Base-by-base conservation (phyloP, 2,888 invertebrate species). In the Tenthredo livida region DNA sequence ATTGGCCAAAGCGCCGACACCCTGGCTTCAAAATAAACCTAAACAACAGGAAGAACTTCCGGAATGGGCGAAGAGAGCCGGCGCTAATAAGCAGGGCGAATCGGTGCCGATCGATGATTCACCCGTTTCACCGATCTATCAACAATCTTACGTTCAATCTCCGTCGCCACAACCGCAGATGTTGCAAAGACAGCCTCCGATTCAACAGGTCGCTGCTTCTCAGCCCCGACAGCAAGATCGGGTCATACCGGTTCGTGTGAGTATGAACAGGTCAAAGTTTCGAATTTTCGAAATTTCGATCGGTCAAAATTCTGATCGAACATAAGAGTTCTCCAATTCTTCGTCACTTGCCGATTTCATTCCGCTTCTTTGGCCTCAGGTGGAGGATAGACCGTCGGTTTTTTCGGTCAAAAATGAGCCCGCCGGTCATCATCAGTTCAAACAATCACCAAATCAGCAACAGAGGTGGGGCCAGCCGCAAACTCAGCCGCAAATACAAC, bases 1-100 rank as follows among this genome's bases (percentile, higher is more conserved):
- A 25, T 89, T 95, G 73, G 94, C 94, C 84, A 95, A 95, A 90
- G 95, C 95, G 0, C 95, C 95, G 0, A 95, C 95, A 67, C 95
- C 96, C 0, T 96, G 96, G 96, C 91, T 94, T 77, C 94, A 94
- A 86, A 93, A 92, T 70, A 91, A 91, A 84, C 90, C 87, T n/a
- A 93, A 92, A 72, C 54, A 89, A 0, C 93, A 92, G 86, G 94
- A 94, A 80, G 94, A 94, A 67, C 88, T 94, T 10, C 95, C 95
- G 1, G 93, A 94, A 70, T 95, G 95, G 94, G 95, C 94, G 17
- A 93, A 92, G 87, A 90, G 93, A 6, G 70, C 92, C 2, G 87
- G 54, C 84, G 80, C 86, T 87, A 87, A 90, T 86, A 91, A 90
- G 72, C 84, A 89, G 7, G 88, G 87, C 25, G 89, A 89, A 54